phyloP scores from a whole-genome alignment of 1,140 invertebrate genomes.

The Hylaeus volcanicus region DNA sequence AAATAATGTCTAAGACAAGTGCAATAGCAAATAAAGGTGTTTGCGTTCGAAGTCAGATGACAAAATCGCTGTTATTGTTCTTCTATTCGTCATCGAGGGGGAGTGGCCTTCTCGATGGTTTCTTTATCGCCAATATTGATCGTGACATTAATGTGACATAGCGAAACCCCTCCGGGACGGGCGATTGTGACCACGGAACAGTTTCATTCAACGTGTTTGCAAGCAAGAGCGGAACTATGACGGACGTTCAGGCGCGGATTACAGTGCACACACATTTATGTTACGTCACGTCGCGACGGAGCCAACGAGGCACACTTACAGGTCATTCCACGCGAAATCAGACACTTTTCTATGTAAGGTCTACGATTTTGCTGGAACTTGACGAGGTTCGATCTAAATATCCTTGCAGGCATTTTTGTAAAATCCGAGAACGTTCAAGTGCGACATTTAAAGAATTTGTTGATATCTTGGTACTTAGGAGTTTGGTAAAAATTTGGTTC shows the following conservation, averaged over 20 bases:
- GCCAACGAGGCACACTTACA: not conserved
- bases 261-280: not conserved
- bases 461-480: no score
- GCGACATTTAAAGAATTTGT: no score
- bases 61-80: not conserved
- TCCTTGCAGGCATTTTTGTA: no score
- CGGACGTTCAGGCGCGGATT: not conserved
- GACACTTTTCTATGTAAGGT: no score
- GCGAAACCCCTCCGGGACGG: not conserved
- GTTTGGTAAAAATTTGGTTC: no score
- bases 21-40: no score
- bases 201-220: conserved; percentile 16
- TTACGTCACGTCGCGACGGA: not conserved
- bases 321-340: no score
- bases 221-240: not conserved
- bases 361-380: no score
- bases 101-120: not conserved
- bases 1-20: no score
- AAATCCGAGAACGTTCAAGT: no score
- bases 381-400: no score
- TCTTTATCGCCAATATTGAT: conserved; percentile 8
- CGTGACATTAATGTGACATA: not conserved
- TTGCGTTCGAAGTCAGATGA: not conserved
- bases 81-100: not conserved
- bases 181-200: not conserved